Evolutionary conservation across 2,797 vertebrate genomes (phyloP), one percentile per base, ranked within the genome.

Genomic region (Meda fulgida): DNA sequence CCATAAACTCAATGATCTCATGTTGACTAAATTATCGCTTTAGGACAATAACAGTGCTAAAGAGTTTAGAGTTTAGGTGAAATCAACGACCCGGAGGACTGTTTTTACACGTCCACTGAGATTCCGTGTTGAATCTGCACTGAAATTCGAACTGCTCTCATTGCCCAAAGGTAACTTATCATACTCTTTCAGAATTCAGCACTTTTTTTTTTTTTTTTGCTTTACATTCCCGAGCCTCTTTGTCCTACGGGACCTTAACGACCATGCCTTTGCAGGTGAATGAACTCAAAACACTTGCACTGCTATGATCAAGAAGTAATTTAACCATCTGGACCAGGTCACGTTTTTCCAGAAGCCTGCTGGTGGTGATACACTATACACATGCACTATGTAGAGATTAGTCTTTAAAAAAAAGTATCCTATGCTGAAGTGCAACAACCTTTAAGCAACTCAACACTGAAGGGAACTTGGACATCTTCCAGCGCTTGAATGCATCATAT

Each of bases 291-390:
- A 77, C 82, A 77, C 23, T 53, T 26, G 40, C 63, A 86, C 60
- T 69, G 79, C 81, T 76, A 86, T 80, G 89, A 86, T 90, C 87
- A 79, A 85, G 88, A 91, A 93, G 86, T 90, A 90, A 92, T 88
- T 90, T 81, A 73, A 85, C 89, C 90, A 92, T 92, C 90, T 92
- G 91, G 89, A 90, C 84, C 76, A 80, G 81, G 89, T 91, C 89
- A 90, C 69, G 81, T 83, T 90, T 89, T 88, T 88, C 82, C 76
- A 29, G 58, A 79, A 86, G 85, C 86, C 79, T 80, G 77, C 67
- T 79, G 76, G 58, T 87, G 81, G 36, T 82, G 55, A 69, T 77
- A 84, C 31, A 51, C 36, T 85, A 70, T 80, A 73, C 84, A 83
- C 70, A 85, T 70, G 16, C 26, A 40, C 80, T 83, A 58, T 48